phyloP scores from a whole-genome alignment of 2,888 invertebrate species.

The Anthophora plumipes region DNA sequence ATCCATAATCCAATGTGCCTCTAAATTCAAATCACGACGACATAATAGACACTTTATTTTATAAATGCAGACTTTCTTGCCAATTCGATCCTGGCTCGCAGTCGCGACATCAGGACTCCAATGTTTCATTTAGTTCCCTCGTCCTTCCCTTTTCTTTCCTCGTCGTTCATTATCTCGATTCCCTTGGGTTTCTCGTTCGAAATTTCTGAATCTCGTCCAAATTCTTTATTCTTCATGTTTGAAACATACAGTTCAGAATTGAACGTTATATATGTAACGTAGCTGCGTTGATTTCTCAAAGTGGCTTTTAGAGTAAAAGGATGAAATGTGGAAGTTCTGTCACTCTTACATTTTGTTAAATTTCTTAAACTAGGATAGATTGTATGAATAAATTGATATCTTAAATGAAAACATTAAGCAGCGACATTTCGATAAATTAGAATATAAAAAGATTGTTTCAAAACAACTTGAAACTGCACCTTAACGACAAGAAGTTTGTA shows the following conservation, averaged over 20 bases:
- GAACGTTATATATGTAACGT: background rate
- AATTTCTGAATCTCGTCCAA: background rate
- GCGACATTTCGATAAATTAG: no score
- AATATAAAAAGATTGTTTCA: no score
- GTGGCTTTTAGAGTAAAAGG: no score
- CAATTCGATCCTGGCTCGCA: constrained; percentile 23
- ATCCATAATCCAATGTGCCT: background rate
- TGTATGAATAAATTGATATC: no score
- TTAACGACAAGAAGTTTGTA: no score
- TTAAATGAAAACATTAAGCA: no score
- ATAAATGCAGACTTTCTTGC: constrained; percentile 12
- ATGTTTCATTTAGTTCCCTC: constrained; percentile 7
- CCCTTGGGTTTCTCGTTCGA: no score
- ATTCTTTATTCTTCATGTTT: background rate
- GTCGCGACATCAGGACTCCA: constrained; percentile 4
- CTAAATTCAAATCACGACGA: constrained; percentile 12
- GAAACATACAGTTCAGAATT: background rate
- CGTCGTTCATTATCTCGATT: background rate
- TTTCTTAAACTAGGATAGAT: no score
- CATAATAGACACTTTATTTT: constrained; percentile 16
- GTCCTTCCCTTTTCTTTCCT: background rate
- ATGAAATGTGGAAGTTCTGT: no score
- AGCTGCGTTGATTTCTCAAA: background rate
- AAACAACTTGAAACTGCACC: no score
- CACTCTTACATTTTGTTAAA: no score